phyloP scores from a whole-genome alignment of 1,140 invertebrate genomes.

The Papilio polyxenes region DNA sequence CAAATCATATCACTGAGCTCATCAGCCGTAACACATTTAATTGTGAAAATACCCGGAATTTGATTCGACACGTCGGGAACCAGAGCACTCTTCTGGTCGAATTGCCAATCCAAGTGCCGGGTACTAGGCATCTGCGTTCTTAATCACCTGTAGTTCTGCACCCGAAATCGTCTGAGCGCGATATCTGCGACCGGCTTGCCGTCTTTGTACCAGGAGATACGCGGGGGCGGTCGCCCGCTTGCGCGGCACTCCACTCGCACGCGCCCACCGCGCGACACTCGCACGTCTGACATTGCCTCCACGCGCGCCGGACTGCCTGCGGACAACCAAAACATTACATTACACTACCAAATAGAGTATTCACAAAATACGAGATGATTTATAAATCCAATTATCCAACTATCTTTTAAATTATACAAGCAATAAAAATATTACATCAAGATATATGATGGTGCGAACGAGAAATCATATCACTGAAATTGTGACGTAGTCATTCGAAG shows the following conservation, averaged over 20 bases:
- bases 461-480: no score
- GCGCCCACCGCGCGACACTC: slow-evolving; percentile 77
- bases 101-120: background rate
- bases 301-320: slow-evolving; percentile 70
- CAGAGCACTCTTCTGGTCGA: background rate
- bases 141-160: slow-evolving; percentile 75
- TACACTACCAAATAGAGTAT: background rate
- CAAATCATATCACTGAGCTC: no score
- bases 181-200: slow-evolving; percentile 83
- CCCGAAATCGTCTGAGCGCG: slow-evolving; percentile 77
- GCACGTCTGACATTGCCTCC: slow-evolving; percentile 68
- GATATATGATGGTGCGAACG: no score
- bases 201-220: slow-evolving; percentile 88
- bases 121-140: no score
- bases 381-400: no score
- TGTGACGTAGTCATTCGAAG: no score
- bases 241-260: slow-evolving; percentile 86
- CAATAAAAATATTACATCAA: no score
- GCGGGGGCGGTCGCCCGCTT: slow-evolving; percentile 85
- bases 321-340: slow-evolving; percentile 38
- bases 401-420: no score
- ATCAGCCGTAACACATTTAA: background rate
- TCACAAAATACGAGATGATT: no score
- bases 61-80: background rate
- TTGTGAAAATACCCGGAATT: background rate